Percentiles rank a stretch among this genome's conserved stretches.
phyloP scores from a whole-genome alignment of 2,888 invertebrate species.

The Macrophya annulata region DNA sequence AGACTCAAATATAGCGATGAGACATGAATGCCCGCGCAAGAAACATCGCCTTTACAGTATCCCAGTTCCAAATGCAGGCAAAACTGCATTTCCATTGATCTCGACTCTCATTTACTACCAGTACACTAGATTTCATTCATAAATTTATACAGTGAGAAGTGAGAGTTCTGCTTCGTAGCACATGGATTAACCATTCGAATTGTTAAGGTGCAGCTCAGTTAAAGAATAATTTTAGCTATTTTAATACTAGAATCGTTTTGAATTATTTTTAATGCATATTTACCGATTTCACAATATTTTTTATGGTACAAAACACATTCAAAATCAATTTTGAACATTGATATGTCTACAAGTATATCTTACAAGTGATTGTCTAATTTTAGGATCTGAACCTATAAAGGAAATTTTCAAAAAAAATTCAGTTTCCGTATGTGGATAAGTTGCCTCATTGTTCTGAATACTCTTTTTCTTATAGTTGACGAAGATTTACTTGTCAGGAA shows the following conservation, averaged over 20 bases:
- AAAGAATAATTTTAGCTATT: neutral
- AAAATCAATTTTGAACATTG: no score
- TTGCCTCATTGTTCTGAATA: neutral
- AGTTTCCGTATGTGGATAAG: neutral
- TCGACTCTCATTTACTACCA: constrained; percentile 51
- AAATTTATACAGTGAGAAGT: constrained; percentile 50
- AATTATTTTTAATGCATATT: neutral
- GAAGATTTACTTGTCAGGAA: neutral
- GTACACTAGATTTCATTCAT: constrained; percentile 72
- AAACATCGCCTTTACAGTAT: neutral
- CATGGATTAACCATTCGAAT: neutral
- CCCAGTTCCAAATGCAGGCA: neutral
- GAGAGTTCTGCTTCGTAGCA: constrained; percentile 31
- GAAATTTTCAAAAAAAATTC: neutral
- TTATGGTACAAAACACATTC: neutral
- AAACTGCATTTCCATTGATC: constrained; percentile 54
- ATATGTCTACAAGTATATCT: no score
- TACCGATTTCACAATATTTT: neutral
- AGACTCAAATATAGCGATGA: constrained; percentile 28
- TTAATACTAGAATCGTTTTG: neutral
- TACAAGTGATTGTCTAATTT: no score
- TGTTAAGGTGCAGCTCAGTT: neutral
- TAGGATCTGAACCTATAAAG: neutral
- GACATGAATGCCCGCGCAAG: constrained; percentile 49
- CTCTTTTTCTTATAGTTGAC: neutral